These are phyloP conservation scores for Phyllopteryx taeniolatus DNA, from an alignment of 2,113 vertebrate genomes.

Conservation along the genomic window DNA sequence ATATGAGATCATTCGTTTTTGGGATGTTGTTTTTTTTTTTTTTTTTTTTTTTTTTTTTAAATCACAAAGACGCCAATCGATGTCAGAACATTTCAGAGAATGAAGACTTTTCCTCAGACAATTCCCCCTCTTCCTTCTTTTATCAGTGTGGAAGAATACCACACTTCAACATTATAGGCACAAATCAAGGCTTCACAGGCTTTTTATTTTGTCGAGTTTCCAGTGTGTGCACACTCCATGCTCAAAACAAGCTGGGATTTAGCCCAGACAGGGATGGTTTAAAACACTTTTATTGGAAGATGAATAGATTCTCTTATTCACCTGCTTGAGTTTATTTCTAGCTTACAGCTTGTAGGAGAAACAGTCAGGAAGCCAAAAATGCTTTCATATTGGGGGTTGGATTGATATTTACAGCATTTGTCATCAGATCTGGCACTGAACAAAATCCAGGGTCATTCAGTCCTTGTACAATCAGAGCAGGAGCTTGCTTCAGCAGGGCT, in stretches of 20 bases:
- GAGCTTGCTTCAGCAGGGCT: too few relatives aligned
- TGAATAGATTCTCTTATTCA: background rate
- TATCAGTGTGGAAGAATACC: background rate
- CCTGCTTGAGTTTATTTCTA: background rate
- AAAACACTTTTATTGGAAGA: conserved; percentile 1
- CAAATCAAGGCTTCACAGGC: background rate
- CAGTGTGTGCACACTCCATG: background rate
- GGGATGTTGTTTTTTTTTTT: too few relatives aligned
- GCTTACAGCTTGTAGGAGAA: background rate
- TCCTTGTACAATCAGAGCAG: background rate
- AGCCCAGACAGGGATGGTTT: background rate
- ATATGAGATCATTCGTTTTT: background rate
- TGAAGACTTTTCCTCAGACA: background rate
- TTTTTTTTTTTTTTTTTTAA: too few relatives aligned
- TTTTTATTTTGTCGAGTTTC: background rate
- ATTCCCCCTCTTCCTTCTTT: background rate
- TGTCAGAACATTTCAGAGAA: background rate
- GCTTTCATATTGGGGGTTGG: background rate
- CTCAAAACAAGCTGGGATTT: conserved; percentile 1
- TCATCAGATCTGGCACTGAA: background rate
- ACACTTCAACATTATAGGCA: background rate
- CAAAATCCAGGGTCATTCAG: background rate
- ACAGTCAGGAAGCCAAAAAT: background rate
- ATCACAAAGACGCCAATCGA: too few relatives aligned
- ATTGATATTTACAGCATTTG: background rate